Evolutionary conservation across 2,113 vertebrate species (phyloP).

Genomic region (Eira barbara): DNA sequence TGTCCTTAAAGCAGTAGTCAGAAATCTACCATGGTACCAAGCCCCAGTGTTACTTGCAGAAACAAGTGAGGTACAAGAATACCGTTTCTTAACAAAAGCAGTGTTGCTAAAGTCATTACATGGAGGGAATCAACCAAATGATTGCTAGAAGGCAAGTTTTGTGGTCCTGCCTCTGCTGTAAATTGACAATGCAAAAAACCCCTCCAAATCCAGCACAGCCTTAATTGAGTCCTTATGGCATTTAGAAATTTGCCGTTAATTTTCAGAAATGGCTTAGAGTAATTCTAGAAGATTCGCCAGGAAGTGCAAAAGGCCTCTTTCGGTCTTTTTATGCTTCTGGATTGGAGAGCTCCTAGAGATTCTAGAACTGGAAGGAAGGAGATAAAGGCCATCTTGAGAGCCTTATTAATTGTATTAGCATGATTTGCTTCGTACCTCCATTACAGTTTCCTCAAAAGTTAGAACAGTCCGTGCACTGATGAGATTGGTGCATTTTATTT

Average conservation of each 20-base stretch:
- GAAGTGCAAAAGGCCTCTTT: slow-evolving; percentile 75
- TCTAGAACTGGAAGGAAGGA: slow-evolving; percentile 59
- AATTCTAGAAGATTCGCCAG: slow-evolving; percentile 68
- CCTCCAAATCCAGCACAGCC: slow-evolving; percentile 37
- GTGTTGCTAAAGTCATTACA: slow-evolving; percentile 67
- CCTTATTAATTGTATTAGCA: slow-evolving; percentile 69
- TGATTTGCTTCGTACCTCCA: slow-evolving; percentile 62
- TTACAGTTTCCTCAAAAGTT: slow-evolving; percentile 61
- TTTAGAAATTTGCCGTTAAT: slow-evolving; percentile 76
- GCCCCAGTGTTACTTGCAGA: slow-evolving; percentile 28
- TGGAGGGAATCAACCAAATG: slow-evolving; percentile 57
- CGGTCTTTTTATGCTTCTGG: slow-evolving; percentile 74
- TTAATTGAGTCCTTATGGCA: slow-evolving; percentile 60
- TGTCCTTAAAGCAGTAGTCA: not conserved
- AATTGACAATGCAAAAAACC: slow-evolving; percentile 53
- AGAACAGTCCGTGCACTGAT: slow-evolving; percentile 59
- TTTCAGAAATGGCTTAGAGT: slow-evolving; percentile 75
- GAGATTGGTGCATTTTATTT: slow-evolving; percentile 44
- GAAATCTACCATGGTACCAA: slow-evolving; percentile 6
- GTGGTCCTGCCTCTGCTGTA: slow-evolving; percentile 68
- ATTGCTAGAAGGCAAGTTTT: slow-evolving; percentile 62
- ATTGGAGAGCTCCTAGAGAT: slow-evolving; percentile 70
- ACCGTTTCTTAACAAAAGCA: slow-evolving; percentile 72
- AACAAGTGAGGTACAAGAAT: slow-evolving; percentile 64
- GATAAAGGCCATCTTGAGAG: slow-evolving; percentile 68